Evolutionary conservation across 1,140 invertebrate species (phyloP).

Genomic region (Trachelipus rathkii): DNA sequence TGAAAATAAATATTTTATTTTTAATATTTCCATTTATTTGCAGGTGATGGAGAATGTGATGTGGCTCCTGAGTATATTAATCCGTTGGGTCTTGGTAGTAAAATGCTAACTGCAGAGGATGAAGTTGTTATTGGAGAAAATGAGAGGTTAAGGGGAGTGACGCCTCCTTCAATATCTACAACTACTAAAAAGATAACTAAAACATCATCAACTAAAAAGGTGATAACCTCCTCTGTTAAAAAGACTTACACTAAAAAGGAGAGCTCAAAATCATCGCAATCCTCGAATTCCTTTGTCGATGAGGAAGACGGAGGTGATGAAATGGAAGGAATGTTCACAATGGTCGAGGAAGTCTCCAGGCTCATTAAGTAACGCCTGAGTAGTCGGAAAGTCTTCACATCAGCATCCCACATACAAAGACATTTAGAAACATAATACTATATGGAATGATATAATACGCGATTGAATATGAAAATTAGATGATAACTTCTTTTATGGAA

Average conservation of each 20-base stretch:
- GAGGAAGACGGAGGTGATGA: constrained; percentile 22
- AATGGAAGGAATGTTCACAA: background rate
- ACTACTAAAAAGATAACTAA: constrained; percentile 25
- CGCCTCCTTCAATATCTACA: background rate
- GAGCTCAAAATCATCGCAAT: constrained; percentile 25
- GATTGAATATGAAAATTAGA: constrained; percentile 28
- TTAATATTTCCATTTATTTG: constrained; percentile 18
- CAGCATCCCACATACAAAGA: constrained; percentile 22
- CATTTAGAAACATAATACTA: background rate
- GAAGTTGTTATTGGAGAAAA: constrained; percentile 30
- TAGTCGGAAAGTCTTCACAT: constrained; percentile 29
- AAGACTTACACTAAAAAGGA: constrained; percentile 29
- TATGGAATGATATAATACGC: constrained; percentile 16
- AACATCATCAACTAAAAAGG: constrained; percentile 31
- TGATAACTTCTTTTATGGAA: background rate
- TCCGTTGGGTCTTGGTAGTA: constrained; percentile 58
- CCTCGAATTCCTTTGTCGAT: background rate
- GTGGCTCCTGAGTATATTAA: constrained; percentile 61
- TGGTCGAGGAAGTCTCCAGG: constrained; percentile 26
- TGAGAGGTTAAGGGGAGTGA: background rate
- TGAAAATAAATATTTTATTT: background rate
- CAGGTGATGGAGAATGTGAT: constrained; percentile 61
- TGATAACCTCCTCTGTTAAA: constrained; percentile 24
- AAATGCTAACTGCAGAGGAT: constrained; percentile 24
- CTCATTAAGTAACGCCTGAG: constrained; percentile 26